Conservation (phyloP, 2,113 vertebrate genomes). For the Rhagologus leucostigma region DNA sequence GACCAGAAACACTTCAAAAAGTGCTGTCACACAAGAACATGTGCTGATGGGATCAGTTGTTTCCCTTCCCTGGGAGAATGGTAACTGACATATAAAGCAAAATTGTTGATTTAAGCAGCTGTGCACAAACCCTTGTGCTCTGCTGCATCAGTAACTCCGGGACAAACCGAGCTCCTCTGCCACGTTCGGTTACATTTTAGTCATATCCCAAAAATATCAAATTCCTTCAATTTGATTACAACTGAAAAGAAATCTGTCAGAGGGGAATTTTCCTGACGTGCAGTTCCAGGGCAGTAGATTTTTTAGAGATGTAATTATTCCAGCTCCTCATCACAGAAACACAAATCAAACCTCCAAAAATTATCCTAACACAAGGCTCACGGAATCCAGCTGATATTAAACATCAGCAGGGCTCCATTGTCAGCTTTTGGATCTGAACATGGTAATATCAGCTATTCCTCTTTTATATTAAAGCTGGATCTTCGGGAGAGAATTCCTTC, state of each 20-base stretch:
- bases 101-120: background rate
- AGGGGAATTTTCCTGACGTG: background rate
- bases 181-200: background rate
- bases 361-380: background rate
- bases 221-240: background rate
- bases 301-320: background rate
- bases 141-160: background rate
- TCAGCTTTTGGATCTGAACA: background rate
- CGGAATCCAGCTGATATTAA: background rate
- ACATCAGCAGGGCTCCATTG: background rate
- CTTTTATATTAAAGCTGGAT: constrained; percentile 51
- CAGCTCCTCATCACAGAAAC: background rate
- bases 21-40: background rate
- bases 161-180: background rate
- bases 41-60: background rate
- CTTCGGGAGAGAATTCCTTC: background rate
- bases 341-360: background rate
- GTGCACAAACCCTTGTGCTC: background rate
- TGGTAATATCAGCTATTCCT: constrained; percentile 27
- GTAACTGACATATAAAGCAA: background rate
- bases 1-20: background rate
- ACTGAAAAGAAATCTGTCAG: background rate
- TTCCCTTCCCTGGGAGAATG: background rate
- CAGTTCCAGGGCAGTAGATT: background rate
- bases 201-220: background rate